A percentile compares a stretch with the other conserved stretches of the same genome.
Evolutionary conservation across 2,113 vertebrate species (phyloP).

Genomic region (Plecturocebus donacophilus): DNA sequence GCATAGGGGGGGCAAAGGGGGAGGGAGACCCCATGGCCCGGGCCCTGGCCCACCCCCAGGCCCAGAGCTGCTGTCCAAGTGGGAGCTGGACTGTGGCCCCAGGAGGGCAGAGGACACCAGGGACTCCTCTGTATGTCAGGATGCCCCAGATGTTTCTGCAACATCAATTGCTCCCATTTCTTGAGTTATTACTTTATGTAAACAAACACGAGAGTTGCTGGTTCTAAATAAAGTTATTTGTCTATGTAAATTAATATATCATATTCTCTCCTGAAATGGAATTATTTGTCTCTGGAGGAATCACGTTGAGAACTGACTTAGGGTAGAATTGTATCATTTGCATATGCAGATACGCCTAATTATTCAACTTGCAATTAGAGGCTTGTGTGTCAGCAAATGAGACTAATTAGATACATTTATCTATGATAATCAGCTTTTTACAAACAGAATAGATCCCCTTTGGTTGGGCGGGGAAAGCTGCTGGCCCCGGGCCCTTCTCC

Average conservation of each 20-base stretch:
- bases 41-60: too few species aligned
- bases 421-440: slow-evolving; percentile 85
- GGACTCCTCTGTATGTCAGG: slow-evolving; percentile 45
- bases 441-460: slow-evolving; percentile 83
- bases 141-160: slow-evolving; percentile 66
- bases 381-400: slow-evolving; percentile 88
- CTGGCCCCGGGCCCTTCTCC: background rate
- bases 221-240: slow-evolving; percentile 82
- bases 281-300: slow-evolving; percentile 84
- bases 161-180: slow-evolving; percentile 33
- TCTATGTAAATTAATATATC: slow-evolving; percentile 82
- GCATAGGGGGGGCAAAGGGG: background rate
- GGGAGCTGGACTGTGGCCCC: background rate
- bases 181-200: slow-evolving; percentile 67
- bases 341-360: slow-evolving; percentile 89
- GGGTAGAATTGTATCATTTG: slow-evolving; percentile 82
- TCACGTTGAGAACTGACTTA: slow-evolving; percentile 79
- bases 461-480: slow-evolving; percentile 46
- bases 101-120: background rate
- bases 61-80: background rate
- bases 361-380: slow-evolving; percentile 86
- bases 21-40: too few species aligned
- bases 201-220: slow-evolving; percentile 74
- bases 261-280: slow-evolving; percentile 80
- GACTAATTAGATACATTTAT: slow-evolving; percentile 88